Conservation (phyloP, 2,797 vertebrate genomes). For the Otus scops region DNA sequence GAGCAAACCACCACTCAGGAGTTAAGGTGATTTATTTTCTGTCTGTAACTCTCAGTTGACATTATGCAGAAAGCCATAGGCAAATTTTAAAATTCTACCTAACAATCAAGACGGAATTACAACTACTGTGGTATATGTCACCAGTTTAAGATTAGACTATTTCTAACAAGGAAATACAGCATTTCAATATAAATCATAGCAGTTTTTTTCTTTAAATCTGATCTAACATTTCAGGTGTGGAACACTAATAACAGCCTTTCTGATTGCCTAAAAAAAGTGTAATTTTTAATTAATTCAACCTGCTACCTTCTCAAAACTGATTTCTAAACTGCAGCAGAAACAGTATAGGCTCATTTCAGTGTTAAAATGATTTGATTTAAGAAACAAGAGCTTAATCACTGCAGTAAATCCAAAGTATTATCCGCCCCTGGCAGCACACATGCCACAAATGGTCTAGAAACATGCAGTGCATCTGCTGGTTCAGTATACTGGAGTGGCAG, state of each 20-base stretch:
- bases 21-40: not conserved
- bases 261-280: not conserved
- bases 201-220: not conserved
- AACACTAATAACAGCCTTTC: not conserved
- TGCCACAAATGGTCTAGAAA: not conserved
- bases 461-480: conserved; percentile 75
- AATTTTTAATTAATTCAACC: not conserved
- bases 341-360: not conserved
- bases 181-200: not conserved
- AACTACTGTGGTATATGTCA: not conserved
- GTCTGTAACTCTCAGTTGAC: not conserved
- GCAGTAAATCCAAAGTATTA: conserved; percentile 76
- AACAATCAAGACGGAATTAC: not conserved
- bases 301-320: not conserved
- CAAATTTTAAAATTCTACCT: not conserved
- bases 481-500: conserved; percentile 71
- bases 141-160: not conserved
- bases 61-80: not conserved
- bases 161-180: not conserved
- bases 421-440: conserved; percentile 49
- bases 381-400: conserved; percentile 73
- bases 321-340: conserved; percentile 68
- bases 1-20: not conserved
- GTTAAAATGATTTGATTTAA: conserved; percentile 50
- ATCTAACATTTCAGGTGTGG: not conserved